Base-by-base conservation (phyloP, 2,888 invertebrate species). In the Tenthredo distinguenda region DNA sequence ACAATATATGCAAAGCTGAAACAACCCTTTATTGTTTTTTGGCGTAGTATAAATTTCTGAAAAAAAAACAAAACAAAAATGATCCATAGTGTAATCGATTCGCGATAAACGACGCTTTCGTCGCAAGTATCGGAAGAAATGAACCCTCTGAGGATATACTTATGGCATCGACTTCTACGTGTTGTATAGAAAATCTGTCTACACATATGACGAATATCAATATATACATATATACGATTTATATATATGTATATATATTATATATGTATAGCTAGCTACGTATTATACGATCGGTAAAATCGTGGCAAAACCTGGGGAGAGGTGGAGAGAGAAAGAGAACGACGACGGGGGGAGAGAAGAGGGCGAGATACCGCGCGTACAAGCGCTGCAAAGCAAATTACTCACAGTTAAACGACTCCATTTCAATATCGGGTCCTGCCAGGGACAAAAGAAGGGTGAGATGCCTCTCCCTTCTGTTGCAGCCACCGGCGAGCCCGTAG, bases 381-480 rank as follows among this genome's bases (percentile, higher is more conserved):
- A 83, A 83, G 83, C 83, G 83, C 83, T 83, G 94, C 94, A 95
- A 95, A 95, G 95, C 95, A 95, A 95, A 95, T 96, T 96, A 96
- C 94, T 96, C 94, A 95, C 96, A 95, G 95, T 95, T 95, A 95
- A 96, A 96, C 95, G 96, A 95, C 95, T 95, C 95, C 95, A 95
- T 96, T 96, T 95, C 95, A 95, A 95, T 95, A 95, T 94, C 95
- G 94, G 94, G 90, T 92, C 92, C 90, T 90, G 90, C 92, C 91
- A 92, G 93, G 93, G 94, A 95, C 95, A 95, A 95, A 95, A 95
- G 95, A 95, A 94, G 94, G 94, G 94, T 94, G 94, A 94, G 93
- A 93, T 92, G 92, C 91, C 92, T 92, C 92, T 92, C 93, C 92
- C 92, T 93, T 91, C 89, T 91, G 91, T 83, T 71, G 83, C 83